phyloP scores from a whole-genome alignment of 2,888 invertebrate species.

The Drosophila ochracea region DNA sequence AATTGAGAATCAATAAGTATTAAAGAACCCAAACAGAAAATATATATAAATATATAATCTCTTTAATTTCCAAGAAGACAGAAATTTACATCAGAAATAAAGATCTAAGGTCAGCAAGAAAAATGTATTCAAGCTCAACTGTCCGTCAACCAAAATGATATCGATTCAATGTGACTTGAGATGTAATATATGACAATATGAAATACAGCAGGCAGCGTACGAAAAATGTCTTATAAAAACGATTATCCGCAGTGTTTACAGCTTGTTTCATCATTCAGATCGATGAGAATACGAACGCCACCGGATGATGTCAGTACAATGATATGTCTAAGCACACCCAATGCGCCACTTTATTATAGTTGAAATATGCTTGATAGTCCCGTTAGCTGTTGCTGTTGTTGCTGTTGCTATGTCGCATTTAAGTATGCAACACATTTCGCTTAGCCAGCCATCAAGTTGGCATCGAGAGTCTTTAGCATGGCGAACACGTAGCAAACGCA shows the following conservation, averaged over 20 bases:
- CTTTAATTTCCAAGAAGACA: neutral
- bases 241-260: slow-evolving; percentile 15
- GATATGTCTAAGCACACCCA: slow-evolving; percentile 57
- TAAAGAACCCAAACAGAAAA: neutral
- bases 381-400: slow-evolving; percentile 11
- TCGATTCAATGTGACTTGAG: neutral
- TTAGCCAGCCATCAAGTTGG: slow-evolving; percentile 43
- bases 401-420: slow-evolving; percentile 52
- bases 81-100: neutral
- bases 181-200: neutral
- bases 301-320: slow-evolving; percentile 38
- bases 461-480: slow-evolving; percentile 62
- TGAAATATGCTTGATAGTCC: slow-evolving; percentile 57
- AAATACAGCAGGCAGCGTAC: neutral
- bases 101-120: neutral
- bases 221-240: neutral
- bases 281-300: slow-evolving; percentile 16
- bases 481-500: slow-evolving; percentile 68
- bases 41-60: neutral
- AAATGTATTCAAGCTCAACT: neutral
- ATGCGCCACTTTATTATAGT: slow-evolving; percentile 69
- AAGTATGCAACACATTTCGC: slow-evolving; percentile 61
- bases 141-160: neutral
- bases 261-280: slow-evolving; percentile 20
- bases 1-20: neutral